Conservation (phyloP, 2,888 invertebrate genomes). For the Nebria salina region DNA sequence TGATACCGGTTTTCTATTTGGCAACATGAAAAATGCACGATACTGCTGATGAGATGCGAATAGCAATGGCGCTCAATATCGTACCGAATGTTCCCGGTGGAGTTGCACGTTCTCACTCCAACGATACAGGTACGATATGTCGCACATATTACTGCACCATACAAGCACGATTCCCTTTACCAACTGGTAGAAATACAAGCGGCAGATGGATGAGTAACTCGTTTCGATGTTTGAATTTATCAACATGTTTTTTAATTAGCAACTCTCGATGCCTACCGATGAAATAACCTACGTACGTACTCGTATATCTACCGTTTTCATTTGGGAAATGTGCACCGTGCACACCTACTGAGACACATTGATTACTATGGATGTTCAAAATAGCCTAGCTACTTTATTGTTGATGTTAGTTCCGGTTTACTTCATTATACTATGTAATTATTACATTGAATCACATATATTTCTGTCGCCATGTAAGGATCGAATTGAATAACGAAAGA, state of each 20-base stretch:
- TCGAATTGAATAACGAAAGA: too few relatives aligned
- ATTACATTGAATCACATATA: too few relatives aligned
- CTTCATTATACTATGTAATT: too few relatives aligned
- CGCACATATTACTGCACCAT: background rate
- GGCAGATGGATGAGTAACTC: background rate
- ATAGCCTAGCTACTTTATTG: too few relatives aligned
- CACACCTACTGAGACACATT: too few relatives aligned
- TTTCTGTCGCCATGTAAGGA: too few relatives aligned
- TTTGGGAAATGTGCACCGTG: too few relatives aligned
- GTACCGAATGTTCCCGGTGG: constrained; percentile 49
- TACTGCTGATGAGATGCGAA: constrained; percentile 60
- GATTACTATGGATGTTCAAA: too few relatives aligned
- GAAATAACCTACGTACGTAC: background rate
- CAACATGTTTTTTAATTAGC: constrained; percentile 31
- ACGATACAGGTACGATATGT: background rate
- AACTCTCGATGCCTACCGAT: constrained; percentile 28
- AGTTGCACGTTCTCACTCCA: constrained; percentile 6
- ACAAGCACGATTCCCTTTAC: background rate
- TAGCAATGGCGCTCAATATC: constrained; percentile 56
- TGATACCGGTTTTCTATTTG: constrained; percentile 55
- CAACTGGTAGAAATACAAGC: background rate
- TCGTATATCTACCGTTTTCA: background rate
- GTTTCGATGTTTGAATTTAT: constrained; percentile 23
- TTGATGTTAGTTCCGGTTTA: too few relatives aligned
- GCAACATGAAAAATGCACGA: constrained; percentile 58